These are phyloP conservation scores for Saturnia pavonia DNA, from an alignment of 2,888 invertebrate species.

Conservation along the genomic window DNA sequence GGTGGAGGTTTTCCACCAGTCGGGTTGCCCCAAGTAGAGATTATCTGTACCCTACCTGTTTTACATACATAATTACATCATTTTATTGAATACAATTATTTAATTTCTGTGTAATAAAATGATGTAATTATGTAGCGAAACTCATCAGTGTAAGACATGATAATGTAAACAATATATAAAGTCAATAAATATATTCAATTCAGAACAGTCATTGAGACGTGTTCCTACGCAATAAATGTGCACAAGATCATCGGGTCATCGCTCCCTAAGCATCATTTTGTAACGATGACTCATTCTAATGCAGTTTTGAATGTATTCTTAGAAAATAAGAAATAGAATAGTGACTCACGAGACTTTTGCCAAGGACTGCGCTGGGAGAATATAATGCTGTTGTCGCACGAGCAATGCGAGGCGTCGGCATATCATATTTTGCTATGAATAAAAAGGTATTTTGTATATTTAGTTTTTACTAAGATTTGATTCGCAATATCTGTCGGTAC, in stretches of 20 bases:
- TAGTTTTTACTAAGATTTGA: background rate
- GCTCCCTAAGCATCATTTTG: slow-evolving; percentile 57
- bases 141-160: too few species aligned
- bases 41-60: too few species aligned
- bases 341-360: slow-evolving; percentile 67
- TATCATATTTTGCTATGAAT: slow-evolving; percentile 5
- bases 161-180: background rate
- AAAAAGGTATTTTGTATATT: background rate
- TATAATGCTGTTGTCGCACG: slow-evolving; percentile 36
- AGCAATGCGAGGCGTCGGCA: background rate
- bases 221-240: slow-evolving; percentile 36
- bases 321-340: slow-evolving; percentile 76
- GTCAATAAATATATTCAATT: background rate
- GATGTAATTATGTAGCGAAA: too few species aligned
- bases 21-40: too few species aligned
- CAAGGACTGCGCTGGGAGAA: slow-evolving; percentile 59
- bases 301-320: slow-evolving; percentile 78
- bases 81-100: too few species aligned
- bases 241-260: slow-evolving; percentile 65
- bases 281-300: slow-evolving; percentile 66
- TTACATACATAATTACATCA: too few species aligned
- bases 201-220: slow-evolving; percentile 24
- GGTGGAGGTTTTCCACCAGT: too few species aligned
- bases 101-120: too few species aligned
- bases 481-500: too few species aligned